A percentile compares a stretch with the other conserved stretches of the same genome.
Evolutionary conservation across 2,113 vertebrate genomes (phyloP).

Genomic region (Sclerurus mexicanus): DNA sequence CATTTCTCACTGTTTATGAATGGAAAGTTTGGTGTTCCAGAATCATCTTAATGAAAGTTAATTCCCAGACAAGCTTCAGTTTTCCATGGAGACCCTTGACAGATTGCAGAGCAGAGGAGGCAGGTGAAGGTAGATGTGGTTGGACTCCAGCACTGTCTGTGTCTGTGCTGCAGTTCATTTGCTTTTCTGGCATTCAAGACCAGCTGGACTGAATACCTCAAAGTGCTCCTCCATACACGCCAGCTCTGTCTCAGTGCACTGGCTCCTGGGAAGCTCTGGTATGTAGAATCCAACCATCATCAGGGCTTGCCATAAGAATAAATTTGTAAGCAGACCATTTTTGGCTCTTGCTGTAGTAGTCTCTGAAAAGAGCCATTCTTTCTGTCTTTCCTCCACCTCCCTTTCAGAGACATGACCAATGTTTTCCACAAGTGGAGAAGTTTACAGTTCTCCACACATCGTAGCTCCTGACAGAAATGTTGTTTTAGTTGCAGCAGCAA

Average conservation of each 20-base stretch:
- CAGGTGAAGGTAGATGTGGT: neutral
- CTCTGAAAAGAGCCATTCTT: constrained; percentile 64
- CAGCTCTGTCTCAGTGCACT: neutral
- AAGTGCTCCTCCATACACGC: neutral
- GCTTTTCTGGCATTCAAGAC: neutral
- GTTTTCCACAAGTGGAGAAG: constrained; percentile 64
- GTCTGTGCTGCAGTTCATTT: neutral
- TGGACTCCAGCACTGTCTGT: neutral
- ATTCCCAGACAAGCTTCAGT: neutral
- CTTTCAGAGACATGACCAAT: constrained; percentile 56
- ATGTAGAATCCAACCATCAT: neutral
- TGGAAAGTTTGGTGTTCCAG: constrained; percentile 10
- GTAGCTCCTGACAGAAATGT: constrained; percentile 24
- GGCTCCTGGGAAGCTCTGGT: constrained; percentile 35
- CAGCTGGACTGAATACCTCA: neutral
- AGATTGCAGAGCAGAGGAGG: neutral
- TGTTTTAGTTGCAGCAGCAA: constrained; percentile 50
- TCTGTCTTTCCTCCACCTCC: constrained; percentile 30
- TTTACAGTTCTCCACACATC: constrained; percentile 31
- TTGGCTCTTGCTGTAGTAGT: constrained; percentile 27
- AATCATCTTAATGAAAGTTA: neutral
- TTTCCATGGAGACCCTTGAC: neutral
- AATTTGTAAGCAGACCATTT: neutral
- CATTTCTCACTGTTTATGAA: neutral
- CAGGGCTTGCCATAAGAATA: constrained; percentile 12